Evolutionary conservation across 2,888 invertebrate species (phyloP).

Genomic region (Eurois occulta): DNA sequence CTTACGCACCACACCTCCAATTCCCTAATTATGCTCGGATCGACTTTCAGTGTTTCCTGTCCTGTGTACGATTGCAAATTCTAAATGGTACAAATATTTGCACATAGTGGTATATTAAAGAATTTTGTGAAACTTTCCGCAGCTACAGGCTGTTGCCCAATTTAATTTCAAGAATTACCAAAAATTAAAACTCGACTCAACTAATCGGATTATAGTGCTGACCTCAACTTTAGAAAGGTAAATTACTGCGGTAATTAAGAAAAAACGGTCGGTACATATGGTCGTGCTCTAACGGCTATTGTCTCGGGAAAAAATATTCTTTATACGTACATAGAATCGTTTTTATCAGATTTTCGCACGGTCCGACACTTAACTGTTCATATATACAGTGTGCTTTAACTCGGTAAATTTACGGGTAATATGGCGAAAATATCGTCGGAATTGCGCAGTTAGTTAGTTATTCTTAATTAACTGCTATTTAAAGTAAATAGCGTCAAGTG

Average conservation of each 20-base stretch:
- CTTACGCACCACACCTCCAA: background rate
- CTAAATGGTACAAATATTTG: background rate
- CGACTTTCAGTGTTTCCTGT: background rate
- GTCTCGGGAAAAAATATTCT: constrained; percentile 86
- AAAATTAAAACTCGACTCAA: constrained; percentile 68
- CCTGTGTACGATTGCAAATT: background rate
- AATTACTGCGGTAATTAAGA: constrained; percentile 81
- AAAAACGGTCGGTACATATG: constrained; percentile 82
- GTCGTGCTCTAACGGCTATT: constrained; percentile 77
- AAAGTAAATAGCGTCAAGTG: constrained; percentile 54
- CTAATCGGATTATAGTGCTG: constrained; percentile 74
- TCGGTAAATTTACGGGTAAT: constrained; percentile 62
- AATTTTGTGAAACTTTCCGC: background rate
- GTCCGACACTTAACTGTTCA: constrained; percentile 81
- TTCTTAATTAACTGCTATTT: constrained; percentile 61
- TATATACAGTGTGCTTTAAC: constrained; percentile 79
- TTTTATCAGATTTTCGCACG: constrained; percentile 90
- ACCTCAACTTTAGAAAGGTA: constrained; percentile 84
- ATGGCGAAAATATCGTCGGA: constrained; percentile 63
- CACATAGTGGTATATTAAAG: no score
- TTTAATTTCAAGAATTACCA: constrained; percentile 51
- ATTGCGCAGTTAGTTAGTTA: constrained; percentile 60
- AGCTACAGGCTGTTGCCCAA: constrained; percentile 60
- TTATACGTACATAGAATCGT: constrained; percentile 85
- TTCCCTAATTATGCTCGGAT: background rate